These are phyloP conservation scores for Toxonevra muliebris DNA, from an alignment of 2,888 invertebrate species.

Conservation along the genomic window DNA sequence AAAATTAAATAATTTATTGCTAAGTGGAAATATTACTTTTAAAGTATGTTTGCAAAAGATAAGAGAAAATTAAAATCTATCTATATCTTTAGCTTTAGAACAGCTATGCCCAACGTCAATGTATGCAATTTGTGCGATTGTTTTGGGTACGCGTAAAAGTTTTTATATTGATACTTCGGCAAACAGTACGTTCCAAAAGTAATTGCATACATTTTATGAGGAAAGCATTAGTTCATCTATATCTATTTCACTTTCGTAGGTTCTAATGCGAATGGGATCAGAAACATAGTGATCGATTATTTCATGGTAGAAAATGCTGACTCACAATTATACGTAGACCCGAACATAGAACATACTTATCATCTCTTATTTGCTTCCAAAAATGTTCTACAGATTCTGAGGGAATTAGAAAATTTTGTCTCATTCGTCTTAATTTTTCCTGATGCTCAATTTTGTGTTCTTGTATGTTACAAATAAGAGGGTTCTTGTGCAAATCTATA, in stretches of 20 bases:
- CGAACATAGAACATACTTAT: conserved; percentile 2
- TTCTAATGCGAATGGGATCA: no score
- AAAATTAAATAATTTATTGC: no score
- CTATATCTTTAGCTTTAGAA: no score
- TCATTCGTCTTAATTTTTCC: background rate
- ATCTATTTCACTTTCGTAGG: background rate
- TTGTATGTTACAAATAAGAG: background rate
- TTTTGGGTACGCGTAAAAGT: background rate
- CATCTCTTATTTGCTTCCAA: background rate
- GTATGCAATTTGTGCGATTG: conserved; percentile 4
- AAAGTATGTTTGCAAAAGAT: no score
- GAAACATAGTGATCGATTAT: no score
- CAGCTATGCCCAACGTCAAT: no score
- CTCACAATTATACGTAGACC: background rate
- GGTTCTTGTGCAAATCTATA: background rate
- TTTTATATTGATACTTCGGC: background rate
- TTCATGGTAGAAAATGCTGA: background rate
- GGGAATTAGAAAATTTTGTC: background rate
- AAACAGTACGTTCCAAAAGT: background rate
- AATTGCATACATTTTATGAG: background rate
- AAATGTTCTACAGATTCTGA: background rate
- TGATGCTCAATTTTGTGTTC: background rate
- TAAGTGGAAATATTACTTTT: no score
- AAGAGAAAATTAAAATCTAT: no score
- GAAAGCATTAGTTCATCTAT: background rate